Evolutionary conservation across 2,888 invertebrate species (phyloP).

Genomic region (Holacanthella duospinosa): DNA sequence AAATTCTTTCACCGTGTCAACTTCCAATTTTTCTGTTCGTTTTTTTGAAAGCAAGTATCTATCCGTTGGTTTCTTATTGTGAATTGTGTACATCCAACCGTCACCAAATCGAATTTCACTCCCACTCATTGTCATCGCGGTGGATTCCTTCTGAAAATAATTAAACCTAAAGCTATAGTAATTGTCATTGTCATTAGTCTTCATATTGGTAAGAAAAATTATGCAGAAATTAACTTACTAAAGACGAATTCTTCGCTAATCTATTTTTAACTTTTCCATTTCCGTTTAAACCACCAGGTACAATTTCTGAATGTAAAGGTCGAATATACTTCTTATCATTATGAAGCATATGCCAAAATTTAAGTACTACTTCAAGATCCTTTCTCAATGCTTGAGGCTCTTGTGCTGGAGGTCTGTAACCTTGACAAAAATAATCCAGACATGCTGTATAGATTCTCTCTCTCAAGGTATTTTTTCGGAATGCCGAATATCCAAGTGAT

Average conservation of each 20-base stretch:
- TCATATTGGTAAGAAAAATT: background rate
- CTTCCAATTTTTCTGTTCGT: slow-evolving; percentile 32
- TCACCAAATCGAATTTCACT: slow-evolving; percentile 36
- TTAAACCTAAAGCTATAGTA: background rate
- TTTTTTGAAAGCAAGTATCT: slow-evolving; percentile 26
- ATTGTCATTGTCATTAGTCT: background rate
- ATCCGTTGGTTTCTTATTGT: slow-evolving; percentile 19
- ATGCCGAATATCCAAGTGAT: slow-evolving; percentile 54
- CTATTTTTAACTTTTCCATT: background rate
- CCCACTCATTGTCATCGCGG: slow-evolving; percentile 15
- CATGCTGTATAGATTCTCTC: slow-evolving; percentile 91
- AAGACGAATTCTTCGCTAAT: background rate
- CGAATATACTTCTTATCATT: slow-evolving; percentile 73
- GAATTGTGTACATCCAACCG: slow-evolving; percentile 63
- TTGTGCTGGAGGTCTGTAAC: slow-evolving; percentile 79
- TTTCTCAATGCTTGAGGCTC: slow-evolving; percentile 65
- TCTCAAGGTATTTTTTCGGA: slow-evolving; percentile 82
- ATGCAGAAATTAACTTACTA: too few relatives aligned
- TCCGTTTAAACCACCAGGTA: background rate
- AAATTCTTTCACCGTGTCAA: slow-evolving; percentile 70
- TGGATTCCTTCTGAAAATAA: slow-evolving; percentile 15
- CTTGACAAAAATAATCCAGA: slow-evolving; percentile 88
- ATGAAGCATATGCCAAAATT: slow-evolving; percentile 94
- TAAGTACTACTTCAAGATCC: slow-evolving; percentile 75
- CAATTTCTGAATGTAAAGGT: slow-evolving; percentile 15